phyloP scores from a whole-genome alignment of 1,140 invertebrate species.

The Calliopsis andreniformis region DNA sequence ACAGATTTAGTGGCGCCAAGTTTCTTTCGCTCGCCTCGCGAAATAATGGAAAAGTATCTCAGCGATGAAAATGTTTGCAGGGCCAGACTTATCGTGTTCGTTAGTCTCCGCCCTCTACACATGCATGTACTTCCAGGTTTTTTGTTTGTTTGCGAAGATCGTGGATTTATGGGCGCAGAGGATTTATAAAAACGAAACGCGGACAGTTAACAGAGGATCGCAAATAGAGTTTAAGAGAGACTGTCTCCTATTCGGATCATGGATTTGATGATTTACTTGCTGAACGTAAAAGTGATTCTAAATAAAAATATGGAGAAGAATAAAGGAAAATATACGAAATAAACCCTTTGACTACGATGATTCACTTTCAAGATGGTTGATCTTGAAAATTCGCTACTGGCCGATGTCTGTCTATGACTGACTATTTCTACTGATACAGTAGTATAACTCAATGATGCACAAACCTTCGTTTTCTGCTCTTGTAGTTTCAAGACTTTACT shows the following conservation, averaged over 20 bases:
- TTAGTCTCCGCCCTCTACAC: neutral
- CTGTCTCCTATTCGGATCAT: slow-evolving; percentile 11
- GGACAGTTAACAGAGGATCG: slow-evolving; percentile 6
- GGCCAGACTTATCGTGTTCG: slow-evolving; percentile 1
- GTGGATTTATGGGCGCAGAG: slow-evolving; percentile 7
- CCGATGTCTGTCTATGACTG: no score
- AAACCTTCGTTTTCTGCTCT: no score
- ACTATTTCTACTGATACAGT: no score
- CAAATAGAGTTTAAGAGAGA: neutral
- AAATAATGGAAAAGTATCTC: neutral
- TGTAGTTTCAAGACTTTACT: no score
- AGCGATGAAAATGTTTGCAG: neutral
- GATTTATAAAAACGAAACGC: slow-evolving; percentile 9
- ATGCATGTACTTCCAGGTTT: neutral
- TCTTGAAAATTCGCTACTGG: no score
- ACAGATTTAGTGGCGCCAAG: neutral
- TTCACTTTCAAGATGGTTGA: no score
- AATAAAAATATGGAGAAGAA: no score
- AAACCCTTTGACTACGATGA: no score
- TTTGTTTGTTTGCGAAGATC: neutral
- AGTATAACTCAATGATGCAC: no score
- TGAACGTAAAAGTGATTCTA: no score
- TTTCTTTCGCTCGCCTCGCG: neutral
- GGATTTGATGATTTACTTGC: slow-evolving; percentile 15
- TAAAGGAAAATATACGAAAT: no score